Evolutionary conservation across 2,888 invertebrate species (phyloP), one percentile per base, ranked within the genome.

Genomic region (Meganola albula): DNA sequence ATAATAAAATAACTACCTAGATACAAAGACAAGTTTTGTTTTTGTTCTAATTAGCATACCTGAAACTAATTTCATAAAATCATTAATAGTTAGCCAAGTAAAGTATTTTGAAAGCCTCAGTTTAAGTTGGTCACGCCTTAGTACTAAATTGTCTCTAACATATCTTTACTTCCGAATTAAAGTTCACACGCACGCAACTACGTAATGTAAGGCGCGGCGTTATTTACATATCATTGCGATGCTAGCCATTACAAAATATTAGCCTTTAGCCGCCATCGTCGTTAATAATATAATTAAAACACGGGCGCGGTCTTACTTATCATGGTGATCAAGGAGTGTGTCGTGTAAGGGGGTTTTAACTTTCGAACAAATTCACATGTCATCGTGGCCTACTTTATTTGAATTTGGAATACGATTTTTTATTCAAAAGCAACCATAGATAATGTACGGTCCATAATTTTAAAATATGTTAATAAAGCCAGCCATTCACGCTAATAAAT

Each of bases 251-350:
- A 79, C 72, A 79, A 84, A 84, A 80, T 80, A 83, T 83, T 78
- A 83, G 71, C 76, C 78, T 78, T 82, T 77, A 67, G 74, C 65
- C 71, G 68, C 64, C 77, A 70, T 70, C 72, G 71, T 72, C 76
- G 77, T 84, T 84, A 83, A 82, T 84, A 82, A 83, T 80, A 82
- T 84, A 85, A 85, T 85, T 85, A 85, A 83, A 84, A 79, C 82
- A 82, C 79, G 83, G 82, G 82, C 69, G 78, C 71, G 82, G 78
- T 64, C 59, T 53, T 67, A 74, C 74, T 79, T 82, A 79, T 82
- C 77, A 65, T 53, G 31, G 60, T 70, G 74, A 80, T 83, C 79
- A 74, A 80, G 82, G 72, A 67, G 58, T 56, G 64, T 50, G 49
- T 52, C 50, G 58, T 55, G 62, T 57, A 46, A 51, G 50, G 49